Conservation (phyloP, 2,888 invertebrate genomes). For the Drosophila anceps region DNA sequence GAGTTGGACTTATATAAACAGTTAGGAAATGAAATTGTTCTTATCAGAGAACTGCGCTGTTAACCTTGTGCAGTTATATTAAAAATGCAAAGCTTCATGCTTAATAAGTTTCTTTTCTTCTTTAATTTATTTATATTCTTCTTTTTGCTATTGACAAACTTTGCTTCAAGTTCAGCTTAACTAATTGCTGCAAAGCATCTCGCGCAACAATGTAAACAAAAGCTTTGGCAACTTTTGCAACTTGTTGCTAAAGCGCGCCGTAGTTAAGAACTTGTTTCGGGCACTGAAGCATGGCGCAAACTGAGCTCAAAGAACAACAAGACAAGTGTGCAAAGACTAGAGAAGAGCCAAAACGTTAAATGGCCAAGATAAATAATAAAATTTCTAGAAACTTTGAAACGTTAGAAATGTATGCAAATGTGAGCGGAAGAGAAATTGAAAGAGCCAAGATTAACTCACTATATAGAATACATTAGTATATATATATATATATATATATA, state of each 20-base stretch:
- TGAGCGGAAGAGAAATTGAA: too few relatives aligned
- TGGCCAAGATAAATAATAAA: not conserved
- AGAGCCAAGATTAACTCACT: not conserved
- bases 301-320: conserved; percentile 17
- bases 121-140: not conserved
- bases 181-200: conserved; percentile 22
- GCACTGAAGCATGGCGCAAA: conserved; percentile 18
- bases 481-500: not conserved
- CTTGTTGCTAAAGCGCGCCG: conserved; percentile 54
- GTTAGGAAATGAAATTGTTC: not conserved
- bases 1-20: not conserved
- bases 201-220: conserved; percentile 41
- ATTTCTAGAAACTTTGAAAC: not conserved
- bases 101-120: not conserved
- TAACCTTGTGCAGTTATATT: too few relatives aligned
- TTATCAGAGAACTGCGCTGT: not conserved
- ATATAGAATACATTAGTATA: not conserved
- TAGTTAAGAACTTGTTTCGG: conserved; percentile 23
- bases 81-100: not conserved
- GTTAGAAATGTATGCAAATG: conserved; percentile 8
- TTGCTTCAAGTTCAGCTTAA: conserved; percentile 6
- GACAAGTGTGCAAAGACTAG: conserved; percentile 1
- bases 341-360: conserved; percentile 1
- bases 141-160: conserved; percentile 3
- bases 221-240: conserved; percentile 49